Conservation (phyloP, 2,888 invertebrate genomes). For the Tenthredo distinguenda region DNA sequence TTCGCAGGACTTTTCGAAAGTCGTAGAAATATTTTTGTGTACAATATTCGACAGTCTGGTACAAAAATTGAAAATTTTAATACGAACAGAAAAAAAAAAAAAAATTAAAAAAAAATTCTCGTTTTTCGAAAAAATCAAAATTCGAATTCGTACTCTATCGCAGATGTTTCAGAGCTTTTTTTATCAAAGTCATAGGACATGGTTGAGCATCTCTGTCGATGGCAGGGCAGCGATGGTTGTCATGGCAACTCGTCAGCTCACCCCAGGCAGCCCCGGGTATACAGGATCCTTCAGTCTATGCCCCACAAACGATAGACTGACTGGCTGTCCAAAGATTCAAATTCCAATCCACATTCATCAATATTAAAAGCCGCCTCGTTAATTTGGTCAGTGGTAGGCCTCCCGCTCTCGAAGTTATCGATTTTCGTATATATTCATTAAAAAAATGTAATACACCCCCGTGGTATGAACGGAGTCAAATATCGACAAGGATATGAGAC, state of each 20-base stretch:
- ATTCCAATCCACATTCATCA: constrained; percentile 11
- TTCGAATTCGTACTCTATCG: background rate
- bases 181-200: background rate
- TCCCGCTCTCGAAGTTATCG: background rate
- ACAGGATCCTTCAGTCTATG: constrained; percentile 68
- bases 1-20: background rate
- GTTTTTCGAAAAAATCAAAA: background rate
- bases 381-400: background rate
- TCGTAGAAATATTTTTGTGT: background rate
- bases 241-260: constrained; percentile 71
- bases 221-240: constrained; percentile 67
- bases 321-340: constrained; percentile 30
- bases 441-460: background rate
- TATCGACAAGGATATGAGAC: background rate
- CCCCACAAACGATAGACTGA: constrained; percentile 44
- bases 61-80: background rate
- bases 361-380: constrained; percentile 8
- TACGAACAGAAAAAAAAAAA: background rate
- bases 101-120: background rate
- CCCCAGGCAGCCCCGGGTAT: constrained; percentile 68
- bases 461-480: background rate
- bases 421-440: background rate
- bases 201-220: constrained; percentile 70
- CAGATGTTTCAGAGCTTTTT: background rate
- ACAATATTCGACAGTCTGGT: background rate